Conservation (phyloP, 2,888 invertebrate species). For the Elysia crispata region DNA sequence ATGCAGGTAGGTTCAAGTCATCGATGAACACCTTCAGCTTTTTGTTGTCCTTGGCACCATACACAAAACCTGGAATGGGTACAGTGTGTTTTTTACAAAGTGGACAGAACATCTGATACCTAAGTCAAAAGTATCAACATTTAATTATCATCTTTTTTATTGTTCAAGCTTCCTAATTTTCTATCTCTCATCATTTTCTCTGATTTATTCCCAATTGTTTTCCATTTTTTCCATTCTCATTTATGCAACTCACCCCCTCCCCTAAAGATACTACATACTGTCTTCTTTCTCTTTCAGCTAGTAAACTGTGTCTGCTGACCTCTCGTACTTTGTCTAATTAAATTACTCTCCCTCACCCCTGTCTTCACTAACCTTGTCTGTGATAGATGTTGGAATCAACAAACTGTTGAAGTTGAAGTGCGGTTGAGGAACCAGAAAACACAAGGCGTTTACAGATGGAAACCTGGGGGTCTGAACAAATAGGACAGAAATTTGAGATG, state of each 20-base stretch:
- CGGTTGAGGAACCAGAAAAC: conserved; percentile 75
- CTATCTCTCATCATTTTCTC: background rate
- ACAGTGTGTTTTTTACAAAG: too few relatives aligned
- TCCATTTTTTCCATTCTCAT: background rate
- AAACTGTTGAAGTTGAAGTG: conserved; percentile 75
- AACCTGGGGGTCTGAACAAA: conserved; percentile 62
- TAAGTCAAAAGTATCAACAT: too few relatives aligned
- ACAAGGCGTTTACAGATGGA: conserved; percentile 74
- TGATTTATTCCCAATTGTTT: background rate
- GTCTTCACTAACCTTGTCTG: conserved; percentile 68
- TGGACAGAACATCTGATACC: too few relatives aligned
- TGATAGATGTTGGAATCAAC: conserved; percentile 77
- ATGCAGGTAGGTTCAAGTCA: conserved; percentile 75
- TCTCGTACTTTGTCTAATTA: too few relatives aligned
- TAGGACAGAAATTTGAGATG: too few relatives aligned
- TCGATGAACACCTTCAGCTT: conserved; percentile 76
- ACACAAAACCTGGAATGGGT: conserved; percentile 73
- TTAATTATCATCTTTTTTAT: too few relatives aligned
- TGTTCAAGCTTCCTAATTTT: too few relatives aligned
- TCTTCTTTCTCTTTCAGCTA: background rate
- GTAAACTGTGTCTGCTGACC: too few relatives aligned
- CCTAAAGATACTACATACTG: background rate
- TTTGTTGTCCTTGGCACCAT: conserved; percentile 77
- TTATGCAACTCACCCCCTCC: background rate
- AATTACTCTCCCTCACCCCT: too few relatives aligned